Conservation (phyloP, 2,888 invertebrate species). For the Stenichneumon culpator region DNA sequence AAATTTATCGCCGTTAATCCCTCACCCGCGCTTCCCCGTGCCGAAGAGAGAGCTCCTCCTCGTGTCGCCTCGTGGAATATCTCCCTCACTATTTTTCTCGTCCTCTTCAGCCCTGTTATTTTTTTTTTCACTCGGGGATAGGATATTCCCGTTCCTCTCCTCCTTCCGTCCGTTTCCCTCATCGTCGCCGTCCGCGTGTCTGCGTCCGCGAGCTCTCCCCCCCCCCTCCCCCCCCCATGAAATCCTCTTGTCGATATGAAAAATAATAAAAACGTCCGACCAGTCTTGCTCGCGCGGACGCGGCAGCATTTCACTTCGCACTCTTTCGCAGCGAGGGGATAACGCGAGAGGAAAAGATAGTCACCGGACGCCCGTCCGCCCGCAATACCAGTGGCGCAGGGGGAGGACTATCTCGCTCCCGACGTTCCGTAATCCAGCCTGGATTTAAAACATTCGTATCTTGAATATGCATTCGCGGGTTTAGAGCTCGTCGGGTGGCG, state of each 20-base stretch:
- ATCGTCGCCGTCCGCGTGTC: conserved; percentile 55
- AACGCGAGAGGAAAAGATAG: conserved; percentile 53
- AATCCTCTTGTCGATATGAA: conserved; percentile 79
- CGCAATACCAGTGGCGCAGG: conserved; percentile 28
- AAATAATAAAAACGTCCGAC: conserved; percentile 77
- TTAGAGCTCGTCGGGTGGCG: conserved; percentile 71
- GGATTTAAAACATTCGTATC: conserved; percentile 84
- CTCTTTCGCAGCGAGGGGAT: conserved; percentile 42
- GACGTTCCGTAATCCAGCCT: conserved; percentile 78
- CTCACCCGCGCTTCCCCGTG: conserved; percentile 78
- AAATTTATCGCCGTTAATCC: conserved; percentile 85
- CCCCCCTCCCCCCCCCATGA: conserved; percentile 8
- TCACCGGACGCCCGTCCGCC: conserved; percentile 4
- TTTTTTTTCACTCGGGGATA: conserved; percentile 72
- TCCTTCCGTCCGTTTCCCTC: conserved; percentile 65
- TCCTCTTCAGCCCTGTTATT: conserved; percentile 64
- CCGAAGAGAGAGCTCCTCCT: conserved; percentile 71
- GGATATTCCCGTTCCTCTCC: conserved; percentile 60
- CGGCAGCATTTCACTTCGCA: conserved; percentile 42
- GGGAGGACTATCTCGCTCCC: conserved; percentile 58
- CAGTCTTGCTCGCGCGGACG: conserved; percentile 67
- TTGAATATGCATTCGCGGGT: conserved; percentile 82
- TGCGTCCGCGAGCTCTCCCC: not conserved
- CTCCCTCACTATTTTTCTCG: conserved; percentile 69
- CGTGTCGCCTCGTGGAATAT: conserved; percentile 59